Evolutionary conservation across 2,113 vertebrate species (phyloP).

Genomic region (Ranitomeya imitator): DNA sequence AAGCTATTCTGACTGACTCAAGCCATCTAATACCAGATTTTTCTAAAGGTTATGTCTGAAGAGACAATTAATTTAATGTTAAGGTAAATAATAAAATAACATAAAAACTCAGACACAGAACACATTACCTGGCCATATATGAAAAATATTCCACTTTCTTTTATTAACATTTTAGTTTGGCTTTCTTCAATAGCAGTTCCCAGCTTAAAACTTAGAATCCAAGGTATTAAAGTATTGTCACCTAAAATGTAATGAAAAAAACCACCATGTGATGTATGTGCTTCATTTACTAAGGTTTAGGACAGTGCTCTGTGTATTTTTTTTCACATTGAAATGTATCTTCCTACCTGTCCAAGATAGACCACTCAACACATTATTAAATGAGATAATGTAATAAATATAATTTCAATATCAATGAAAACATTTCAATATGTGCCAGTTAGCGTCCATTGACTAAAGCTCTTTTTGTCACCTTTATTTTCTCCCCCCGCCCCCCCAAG

Average conservation of each 20-base stretch:
- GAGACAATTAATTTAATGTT: background rate
- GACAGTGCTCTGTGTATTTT: no score
- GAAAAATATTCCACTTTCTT: slow-evolving; percentile 90
- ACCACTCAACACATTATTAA: background rate
- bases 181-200: slow-evolving; percentile 82
- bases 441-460: no score
- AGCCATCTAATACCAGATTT: background rate
- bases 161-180: slow-evolving; percentile 84
- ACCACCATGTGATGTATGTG: background rate
- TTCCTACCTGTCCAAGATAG: background rate
- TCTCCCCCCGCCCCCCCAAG: no score
- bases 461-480: no score
- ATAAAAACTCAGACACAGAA: background rate
- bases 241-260: slow-evolving; percentile 63
- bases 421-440: no score
- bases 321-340: no score
- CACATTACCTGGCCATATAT: slow-evolving; percentile 91
- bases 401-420: background rate
- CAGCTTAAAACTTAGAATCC: slow-evolving; percentile 88
- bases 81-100: background rate
- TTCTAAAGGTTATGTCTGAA: background rate
- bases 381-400: background rate
- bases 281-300: no score
- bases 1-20: background rate
- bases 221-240: slow-evolving; percentile 78